Evolutionary conservation across 2,113 vertebrate genomes (phyloP).

Genomic region (Cygnus buccinator): DNA sequence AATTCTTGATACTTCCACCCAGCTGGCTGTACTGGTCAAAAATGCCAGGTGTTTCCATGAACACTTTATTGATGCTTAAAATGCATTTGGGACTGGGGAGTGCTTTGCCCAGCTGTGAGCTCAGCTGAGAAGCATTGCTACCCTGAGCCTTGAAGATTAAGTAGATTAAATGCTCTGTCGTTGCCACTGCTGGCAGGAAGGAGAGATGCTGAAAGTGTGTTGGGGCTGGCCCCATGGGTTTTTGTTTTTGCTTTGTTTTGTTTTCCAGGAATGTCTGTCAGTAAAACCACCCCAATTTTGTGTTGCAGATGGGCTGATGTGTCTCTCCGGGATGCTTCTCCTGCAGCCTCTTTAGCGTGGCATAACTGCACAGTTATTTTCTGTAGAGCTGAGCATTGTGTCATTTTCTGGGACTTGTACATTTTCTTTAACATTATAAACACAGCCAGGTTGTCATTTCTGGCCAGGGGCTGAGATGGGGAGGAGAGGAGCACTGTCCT

Average conservation of each 20-base stretch:
- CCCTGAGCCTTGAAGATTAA: background rate
- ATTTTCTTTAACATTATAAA: background rate
- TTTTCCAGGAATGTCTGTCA: background rate
- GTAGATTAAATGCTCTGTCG: background rate
- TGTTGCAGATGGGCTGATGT: background rate
- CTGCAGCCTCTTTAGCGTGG: background rate
- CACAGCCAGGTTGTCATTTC: background rate
- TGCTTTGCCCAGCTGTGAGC: background rate
- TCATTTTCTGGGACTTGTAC: background rate
- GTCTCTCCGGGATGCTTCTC: background rate
- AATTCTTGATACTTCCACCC: background rate
- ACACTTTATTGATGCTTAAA: background rate
- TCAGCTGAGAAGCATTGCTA: background rate
- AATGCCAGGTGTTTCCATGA: background rate
- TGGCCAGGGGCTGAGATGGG: rapidly evolving
- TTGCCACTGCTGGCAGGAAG: background rate
- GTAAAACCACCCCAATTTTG: background rate
- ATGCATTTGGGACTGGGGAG: background rate
- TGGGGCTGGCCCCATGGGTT: background rate
- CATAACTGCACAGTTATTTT: background rate
- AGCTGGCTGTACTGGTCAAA: background rate
- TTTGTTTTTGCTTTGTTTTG: background rate
- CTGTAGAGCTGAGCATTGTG: background rate
- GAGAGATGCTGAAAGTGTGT: background rate
- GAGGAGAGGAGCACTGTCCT: background rate